Base-by-base conservation (phyloP, 2,797 vertebrate species). In the Notamacropus eugenii region DNA sequence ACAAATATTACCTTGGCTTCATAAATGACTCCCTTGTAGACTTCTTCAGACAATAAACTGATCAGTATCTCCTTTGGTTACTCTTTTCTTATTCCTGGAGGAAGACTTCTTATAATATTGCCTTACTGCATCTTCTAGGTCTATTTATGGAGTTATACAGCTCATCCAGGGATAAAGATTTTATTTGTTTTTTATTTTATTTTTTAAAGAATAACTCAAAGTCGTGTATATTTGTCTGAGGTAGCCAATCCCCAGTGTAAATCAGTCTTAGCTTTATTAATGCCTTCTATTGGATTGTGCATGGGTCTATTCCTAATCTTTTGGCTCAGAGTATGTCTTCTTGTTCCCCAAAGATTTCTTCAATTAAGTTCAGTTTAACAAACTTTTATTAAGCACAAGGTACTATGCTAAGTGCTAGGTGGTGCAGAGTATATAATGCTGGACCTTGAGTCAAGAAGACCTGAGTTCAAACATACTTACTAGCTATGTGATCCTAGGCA, bases 1-100 rank as follows among this genome's bases (percentile, higher is more conserved):
- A 94, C 90, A 95, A 31, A 55, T 95, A 91, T 96, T n/a, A 54
- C 8, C 94, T 92, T 91, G 90, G 40, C 74, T 87, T 87, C 46
- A 50, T 87, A 87, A 87, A 87, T 87, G 40, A 3, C 22, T 46
- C 22, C 40, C 74, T 24, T 46, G 74, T 9, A 82, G 19, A 82
- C 22, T 87, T 87, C 74, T 87, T 46, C 40, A 87, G 40, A 87
- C 40, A 87, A 87, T 87, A 27, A 46, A 12, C 74, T 74, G 67
- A n/a, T 8, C n/a, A 40, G 67, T 74, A 40, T 87, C 74, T 46
- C 40, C 40, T 50, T 11, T 87, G 74, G 19, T 87, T 50, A 27
- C 5, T 46, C 22, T 87, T 12, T 27, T 87, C 40, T 87, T 46
- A 50, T 46, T 87, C n/a, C 74, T 87, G 22, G 40, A 46, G 40